These are phyloP conservation scores for Tupaia chinensis DNA, from an alignment of 2,113 vertebrate genomes.

Conservation along the genomic window DNA sequence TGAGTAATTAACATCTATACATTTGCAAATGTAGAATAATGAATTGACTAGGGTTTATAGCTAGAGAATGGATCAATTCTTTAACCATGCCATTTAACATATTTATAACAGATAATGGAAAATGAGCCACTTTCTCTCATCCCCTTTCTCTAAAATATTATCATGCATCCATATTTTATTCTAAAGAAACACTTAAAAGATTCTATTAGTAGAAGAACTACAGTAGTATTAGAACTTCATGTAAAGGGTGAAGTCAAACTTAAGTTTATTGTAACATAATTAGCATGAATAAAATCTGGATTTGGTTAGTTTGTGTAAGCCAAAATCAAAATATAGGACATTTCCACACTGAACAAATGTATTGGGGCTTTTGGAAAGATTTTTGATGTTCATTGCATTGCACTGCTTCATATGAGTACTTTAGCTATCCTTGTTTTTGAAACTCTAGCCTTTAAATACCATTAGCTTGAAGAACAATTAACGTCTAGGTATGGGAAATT, in stretches of 20 bases:
- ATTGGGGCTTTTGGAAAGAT: neutral
- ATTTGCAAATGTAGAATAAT: constrained; percentile 34
- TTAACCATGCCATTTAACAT: neutral
- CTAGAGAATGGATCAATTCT: constrained; percentile 35
- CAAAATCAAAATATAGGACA: constrained; percentile 65
- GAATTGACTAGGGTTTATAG: neutral
- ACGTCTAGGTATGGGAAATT: neutral
- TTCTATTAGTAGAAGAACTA: constrained; percentile 24
- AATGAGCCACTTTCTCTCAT: constrained; percentile 51
- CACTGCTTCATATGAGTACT: neutral
- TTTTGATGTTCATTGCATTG: neutral
- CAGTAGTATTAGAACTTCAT: constrained; percentile 47
- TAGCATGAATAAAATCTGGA: constrained; percentile 56
- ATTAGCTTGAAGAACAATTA: neutral
- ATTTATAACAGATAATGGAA: constrained; percentile 49
- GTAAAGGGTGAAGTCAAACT: constrained; percentile 71
- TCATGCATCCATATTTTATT: constrained; percentile 81
- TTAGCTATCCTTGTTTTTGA: neutral
- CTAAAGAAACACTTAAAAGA: constrained; percentile 71
- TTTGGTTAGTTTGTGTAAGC: constrained; percentile 50
- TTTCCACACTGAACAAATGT: neutral
- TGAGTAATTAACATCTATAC: neutral
- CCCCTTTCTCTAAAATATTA: constrained; percentile 51
- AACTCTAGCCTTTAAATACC: neutral
- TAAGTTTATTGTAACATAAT: constrained; percentile 74